Evolutionary conservation across 92 coral and sea anemone genomes (phyloP).

Genomic region (Ricordea florida): DNA sequence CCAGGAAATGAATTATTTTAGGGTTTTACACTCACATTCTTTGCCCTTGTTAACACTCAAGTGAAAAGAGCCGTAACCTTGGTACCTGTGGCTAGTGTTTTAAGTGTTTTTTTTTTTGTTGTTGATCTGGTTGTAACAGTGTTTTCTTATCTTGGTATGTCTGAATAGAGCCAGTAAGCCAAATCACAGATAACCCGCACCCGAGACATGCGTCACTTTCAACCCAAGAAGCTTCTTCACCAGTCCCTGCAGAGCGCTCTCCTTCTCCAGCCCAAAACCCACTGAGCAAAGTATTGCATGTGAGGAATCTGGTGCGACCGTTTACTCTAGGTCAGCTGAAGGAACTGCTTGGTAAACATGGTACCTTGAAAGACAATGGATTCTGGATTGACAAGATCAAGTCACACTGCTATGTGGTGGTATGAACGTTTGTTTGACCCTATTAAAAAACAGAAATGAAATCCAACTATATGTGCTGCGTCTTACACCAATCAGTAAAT

Average conservation of each 20-base stretch:
- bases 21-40: no score
- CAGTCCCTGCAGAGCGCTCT: conserved; percentile 59
- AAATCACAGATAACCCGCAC: conserved; percentile 1
- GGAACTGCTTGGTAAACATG: conserved; percentile 75
- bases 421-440: conserved; percentile 25
- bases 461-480: no score
- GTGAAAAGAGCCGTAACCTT: no score
- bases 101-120: not conserved
- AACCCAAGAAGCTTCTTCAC: conserved; percentile 13
- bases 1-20: no score
- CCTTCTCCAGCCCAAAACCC: conserved; percentile 87
- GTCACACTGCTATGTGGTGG: conserved; percentile 94
- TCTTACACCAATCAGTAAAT: no score
- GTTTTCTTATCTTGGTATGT: not conserved
- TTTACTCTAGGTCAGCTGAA: conserved; percentile 89
- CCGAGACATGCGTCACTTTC: conserved; percentile 4
- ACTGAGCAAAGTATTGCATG: conserved; percentile 72
- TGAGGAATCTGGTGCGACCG: conserved; percentile 90
- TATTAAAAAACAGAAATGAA: no score
- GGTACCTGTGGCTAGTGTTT: not conserved
- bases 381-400: conserved; percentile 97
- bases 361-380: conserved; percentile 78
- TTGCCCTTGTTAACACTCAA: no score
- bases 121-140: not conserved
- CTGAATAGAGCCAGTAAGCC: conserved; percentile 7